phyloP scores from a whole-genome alignment of 1,140 invertebrate genomes.

The Drosophila tsacasi region DNA sequence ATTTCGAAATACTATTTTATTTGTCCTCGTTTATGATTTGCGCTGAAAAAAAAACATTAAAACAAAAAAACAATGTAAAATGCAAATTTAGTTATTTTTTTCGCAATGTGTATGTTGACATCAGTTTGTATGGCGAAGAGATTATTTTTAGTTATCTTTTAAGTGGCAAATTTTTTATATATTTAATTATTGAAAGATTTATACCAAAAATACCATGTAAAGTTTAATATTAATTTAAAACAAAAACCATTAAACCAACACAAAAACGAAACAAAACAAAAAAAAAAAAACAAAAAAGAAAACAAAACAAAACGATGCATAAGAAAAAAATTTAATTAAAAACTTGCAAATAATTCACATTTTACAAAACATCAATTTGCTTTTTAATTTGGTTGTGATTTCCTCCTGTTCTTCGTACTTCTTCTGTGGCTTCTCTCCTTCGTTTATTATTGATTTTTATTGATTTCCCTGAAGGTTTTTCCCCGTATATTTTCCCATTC shows the following conservation, averaged over 20 bases:
- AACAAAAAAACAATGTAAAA: conserved; percentile 55
- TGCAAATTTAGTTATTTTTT: conserved; percentile 65
- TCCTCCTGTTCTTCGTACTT: conserved; percentile 24
- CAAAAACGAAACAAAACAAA: conserved; percentile 39
- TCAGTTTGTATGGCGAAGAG: conserved; percentile 66
- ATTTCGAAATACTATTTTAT: conserved; percentile 76
- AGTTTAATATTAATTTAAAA: conserved; percentile 77
- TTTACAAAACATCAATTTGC: conserved; percentile 61
- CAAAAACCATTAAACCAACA: conserved; percentile 53
- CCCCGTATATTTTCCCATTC: neutral
- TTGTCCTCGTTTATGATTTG: conserved; percentile 60
- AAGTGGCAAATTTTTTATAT: conserved; percentile 76
- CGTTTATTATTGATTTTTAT: conserved; percentile 41
- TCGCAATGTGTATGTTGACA: conserved; percentile 73
- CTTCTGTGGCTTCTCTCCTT: conserved; percentile 39
- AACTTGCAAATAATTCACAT: conserved; percentile 77
- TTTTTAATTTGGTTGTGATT: conserved; percentile 54
- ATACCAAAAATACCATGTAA: conserved; percentile 83
- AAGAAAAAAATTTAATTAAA: conserved; percentile 77
- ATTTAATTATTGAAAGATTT: conserved; percentile 82
- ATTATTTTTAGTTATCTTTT: conserved; percentile 72
- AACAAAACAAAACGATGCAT: conserved; percentile 64
- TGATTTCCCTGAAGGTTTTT: neutral
- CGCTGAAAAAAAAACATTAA: conserved; percentile 32
- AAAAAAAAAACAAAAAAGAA: conserved; percentile 35